Evolutionary conservation across 2,888 invertebrate genomes (phyloP).

Genomic region (Cantharis lateralis): DNA sequence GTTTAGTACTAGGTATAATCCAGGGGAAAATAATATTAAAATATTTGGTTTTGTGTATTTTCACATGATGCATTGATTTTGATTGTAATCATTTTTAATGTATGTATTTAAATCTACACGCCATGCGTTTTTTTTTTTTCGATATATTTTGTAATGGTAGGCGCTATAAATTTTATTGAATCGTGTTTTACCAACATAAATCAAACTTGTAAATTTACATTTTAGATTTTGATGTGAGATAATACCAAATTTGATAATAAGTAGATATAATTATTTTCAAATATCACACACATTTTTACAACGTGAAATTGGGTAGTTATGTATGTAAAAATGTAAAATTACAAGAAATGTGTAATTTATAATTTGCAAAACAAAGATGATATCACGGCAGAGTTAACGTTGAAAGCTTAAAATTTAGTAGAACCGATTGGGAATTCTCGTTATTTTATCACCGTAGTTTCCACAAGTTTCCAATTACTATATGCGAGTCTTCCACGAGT

Average conservation of each 20-base stretch:
- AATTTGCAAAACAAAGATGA: not conserved
- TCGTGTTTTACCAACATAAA: not conserved
- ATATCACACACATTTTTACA: not conserved
- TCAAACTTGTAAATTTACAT: not conserved
- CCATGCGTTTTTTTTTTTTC: too few species aligned
- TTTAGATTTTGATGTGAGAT: not conserved
- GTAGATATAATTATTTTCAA: not conserved
- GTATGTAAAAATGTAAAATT: not conserved
- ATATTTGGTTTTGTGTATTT: too few species aligned
- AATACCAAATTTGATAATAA: not conserved
- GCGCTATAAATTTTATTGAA: not conserved
- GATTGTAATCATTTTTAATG: not conserved
- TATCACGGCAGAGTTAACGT: not conserved
- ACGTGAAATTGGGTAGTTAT: not conserved
- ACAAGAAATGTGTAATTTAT: not conserved
- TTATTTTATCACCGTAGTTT: slow-evolving; percentile 9
- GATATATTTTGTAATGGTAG: not conserved
- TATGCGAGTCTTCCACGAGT: slow-evolving; percentile 10
- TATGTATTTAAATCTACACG: too few species aligned
- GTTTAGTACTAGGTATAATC: too few species aligned
- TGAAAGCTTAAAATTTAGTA: not conserved
- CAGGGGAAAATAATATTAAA: too few species aligned
- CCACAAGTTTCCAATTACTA: slow-evolving; percentile 13
- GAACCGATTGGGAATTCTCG: not conserved
- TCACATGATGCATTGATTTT: too few species aligned